These are phyloP conservation scores for Danionella dracula DNA, from an alignment of 2,797 vertebrate species.

Conservation along the genomic window DNA sequence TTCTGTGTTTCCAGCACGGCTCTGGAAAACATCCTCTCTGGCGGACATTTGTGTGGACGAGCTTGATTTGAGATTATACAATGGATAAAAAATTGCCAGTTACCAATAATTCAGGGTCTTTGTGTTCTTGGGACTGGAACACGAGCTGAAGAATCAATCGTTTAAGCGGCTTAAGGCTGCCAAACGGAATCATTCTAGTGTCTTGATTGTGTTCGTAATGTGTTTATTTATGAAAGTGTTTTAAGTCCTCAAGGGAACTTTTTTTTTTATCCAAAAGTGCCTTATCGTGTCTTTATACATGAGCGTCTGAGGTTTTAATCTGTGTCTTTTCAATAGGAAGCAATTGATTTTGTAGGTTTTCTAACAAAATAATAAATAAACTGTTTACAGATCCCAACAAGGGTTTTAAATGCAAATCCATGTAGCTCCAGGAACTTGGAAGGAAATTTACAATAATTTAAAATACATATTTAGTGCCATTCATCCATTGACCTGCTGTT, in stretches of 20 bases:
- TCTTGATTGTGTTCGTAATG: conserved; percentile 55
- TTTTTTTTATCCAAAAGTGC: conserved; percentile 40
- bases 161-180: conserved; percentile 51
- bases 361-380: conserved; percentile 25
- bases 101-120: conserved; percentile 45
- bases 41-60: too few relatives aligned
- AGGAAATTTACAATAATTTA: background rate
- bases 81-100: conserved; percentile 42
- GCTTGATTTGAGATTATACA: too few relatives aligned
- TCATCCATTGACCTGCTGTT: too few relatives aligned
- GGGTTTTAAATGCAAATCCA: conserved; percentile 65
- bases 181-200: background rate
- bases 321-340: background rate
- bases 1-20: too few relatives aligned
- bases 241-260: conserved; percentile 49
- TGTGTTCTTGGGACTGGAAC: conserved; percentile 33
- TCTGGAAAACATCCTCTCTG: too few relatives aligned
- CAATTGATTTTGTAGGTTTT: conserved; percentile 53
- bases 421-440: conserved; percentile 22
- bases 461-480: conserved; percentile 35
- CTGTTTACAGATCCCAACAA: conserved; percentile 43
- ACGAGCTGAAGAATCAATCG: conserved; percentile 64
- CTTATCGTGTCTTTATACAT: conserved; percentile 27
- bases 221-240: conserved; percentile 53
- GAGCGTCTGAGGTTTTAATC: too few relatives aligned